A percentile compares a stretch with the other conserved stretches of the same genome.
phyloP scores from a whole-genome alignment of 2,797 vertebrate species.

The Pangasius krempfi region DNA sequence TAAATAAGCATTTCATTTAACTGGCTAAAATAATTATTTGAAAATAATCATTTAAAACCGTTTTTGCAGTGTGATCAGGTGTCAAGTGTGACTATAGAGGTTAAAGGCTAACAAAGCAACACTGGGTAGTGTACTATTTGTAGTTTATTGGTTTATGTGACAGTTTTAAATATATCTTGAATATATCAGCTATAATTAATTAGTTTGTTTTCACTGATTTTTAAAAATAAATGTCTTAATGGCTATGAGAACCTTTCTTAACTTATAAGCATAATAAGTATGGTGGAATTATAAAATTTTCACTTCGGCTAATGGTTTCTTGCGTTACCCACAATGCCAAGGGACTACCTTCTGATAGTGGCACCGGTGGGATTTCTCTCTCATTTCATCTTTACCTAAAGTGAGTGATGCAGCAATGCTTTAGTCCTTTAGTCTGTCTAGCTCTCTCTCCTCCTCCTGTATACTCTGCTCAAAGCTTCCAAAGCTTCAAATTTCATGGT shows the following conservation, averaged over 20 bases:
- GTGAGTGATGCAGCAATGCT: background rate
- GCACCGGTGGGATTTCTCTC: background rate
- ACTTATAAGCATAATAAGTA: no score
- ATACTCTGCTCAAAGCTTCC: background rate
- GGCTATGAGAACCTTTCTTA: background rate
- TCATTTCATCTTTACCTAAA: background rate
- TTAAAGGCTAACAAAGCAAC: background rate
- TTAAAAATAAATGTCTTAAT: background rate
- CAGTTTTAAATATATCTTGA: background rate
- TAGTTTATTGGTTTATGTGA: background rate
- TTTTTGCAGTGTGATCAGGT: background rate
- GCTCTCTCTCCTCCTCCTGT: background rate
- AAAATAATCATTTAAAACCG: background rate
- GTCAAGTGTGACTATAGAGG: background rate
- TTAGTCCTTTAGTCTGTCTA: background rate
- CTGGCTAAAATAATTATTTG: background rate
- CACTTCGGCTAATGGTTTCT: background rate
- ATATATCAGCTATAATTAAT: background rate
- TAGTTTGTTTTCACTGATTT: background rate
- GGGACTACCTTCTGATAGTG: background rate
- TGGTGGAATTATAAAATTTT: background rate
- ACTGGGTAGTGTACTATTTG: background rate
- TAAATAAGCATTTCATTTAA: background rate
- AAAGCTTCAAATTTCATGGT: background rate
- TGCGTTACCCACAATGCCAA: background rate